Percentiles rank a stretch among this genome's conserved stretches.
Conservation (phyloP, 2,113 vertebrate species). For the Sylvia atricapilla region DNA sequence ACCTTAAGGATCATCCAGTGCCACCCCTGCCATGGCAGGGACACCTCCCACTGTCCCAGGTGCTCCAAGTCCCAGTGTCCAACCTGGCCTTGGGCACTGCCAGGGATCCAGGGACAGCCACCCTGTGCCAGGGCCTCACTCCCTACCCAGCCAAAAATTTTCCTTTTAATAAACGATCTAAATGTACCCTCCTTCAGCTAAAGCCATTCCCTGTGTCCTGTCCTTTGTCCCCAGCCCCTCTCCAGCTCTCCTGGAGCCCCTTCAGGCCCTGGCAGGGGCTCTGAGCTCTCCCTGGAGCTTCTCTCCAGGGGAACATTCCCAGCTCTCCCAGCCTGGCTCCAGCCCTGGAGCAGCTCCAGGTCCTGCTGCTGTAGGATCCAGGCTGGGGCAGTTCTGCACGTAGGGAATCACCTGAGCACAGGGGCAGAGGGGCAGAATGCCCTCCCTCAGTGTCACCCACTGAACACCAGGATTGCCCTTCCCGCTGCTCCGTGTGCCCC, state of each 20-base stretch:
- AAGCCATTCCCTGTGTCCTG: not conserved
- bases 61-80: not conserved
- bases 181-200: not conserved
- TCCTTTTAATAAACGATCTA: not conserved
- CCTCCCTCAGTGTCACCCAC: not conserved
- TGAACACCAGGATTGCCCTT: not conserved
- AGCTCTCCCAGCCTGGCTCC: not conserved
- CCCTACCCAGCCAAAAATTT: rapidly evolving
- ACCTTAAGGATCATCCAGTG: rapidly evolving
- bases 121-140: not conserved
- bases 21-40: not conserved
- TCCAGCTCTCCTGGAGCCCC: not conserved
- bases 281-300: not conserved
- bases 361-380: not conserved
- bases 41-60: not conserved
- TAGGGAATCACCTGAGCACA: not conserved
- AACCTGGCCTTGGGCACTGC: not conserved
- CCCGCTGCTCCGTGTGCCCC: not conserved
- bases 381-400: not conserved
- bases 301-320: not conserved
- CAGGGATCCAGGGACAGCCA: not conserved
- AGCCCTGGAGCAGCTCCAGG: not conserved
- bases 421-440: not conserved
- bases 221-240: not conserved
- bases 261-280: not conserved